phyloP scores from a whole-genome alignment of 64 coral and sea anemone genomes.

The Dendrophyllia cribrosa region DNA sequence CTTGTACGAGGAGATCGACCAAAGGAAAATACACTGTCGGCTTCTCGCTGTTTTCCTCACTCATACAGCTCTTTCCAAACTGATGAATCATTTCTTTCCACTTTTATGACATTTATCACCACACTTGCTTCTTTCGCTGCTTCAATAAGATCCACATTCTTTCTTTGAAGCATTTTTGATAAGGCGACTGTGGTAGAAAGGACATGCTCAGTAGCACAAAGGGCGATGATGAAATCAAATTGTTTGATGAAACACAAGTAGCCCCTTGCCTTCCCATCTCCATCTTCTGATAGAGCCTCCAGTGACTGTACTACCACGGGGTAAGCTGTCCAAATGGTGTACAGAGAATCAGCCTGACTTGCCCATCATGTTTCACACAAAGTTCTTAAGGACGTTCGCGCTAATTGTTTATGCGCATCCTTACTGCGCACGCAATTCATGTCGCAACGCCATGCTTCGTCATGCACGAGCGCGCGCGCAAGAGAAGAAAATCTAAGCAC shows the following conservation, averaged over 20 bases:
- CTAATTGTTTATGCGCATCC: too few species aligned
- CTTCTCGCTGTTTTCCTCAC: neutral
- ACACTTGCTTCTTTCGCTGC: constrained; percentile 31
- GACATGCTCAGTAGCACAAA: constrained; percentile 66
- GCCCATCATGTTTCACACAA: constrained; percentile 75
- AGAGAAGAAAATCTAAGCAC: too few species aligned
- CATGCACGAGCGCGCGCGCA: too few species aligned
- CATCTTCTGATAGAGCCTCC: constrained; percentile 84
- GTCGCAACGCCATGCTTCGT: too few species aligned
- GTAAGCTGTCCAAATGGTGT: constrained; percentile 28
- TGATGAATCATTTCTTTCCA: constrained; percentile 5
- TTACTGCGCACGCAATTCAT: too few species aligned
- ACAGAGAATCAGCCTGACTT: constrained; percentile 85
- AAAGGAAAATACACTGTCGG: constrained; percentile 73
- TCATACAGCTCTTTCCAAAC: too few species aligned
- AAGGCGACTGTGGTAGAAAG: constrained; percentile 82
- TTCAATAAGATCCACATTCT: constrained; percentile 37
- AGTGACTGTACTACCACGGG: constrained; percentile 51
- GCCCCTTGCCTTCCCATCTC: constrained; percentile 85
- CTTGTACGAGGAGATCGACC: constrained; percentile 78
- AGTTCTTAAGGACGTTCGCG: too few species aligned
- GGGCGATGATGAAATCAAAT: constrained; percentile 58
- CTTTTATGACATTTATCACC: neutral
- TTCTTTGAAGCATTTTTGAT: constrained; percentile 86
- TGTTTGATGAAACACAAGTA: constrained; percentile 80